Evolutionary conservation across 1,140 invertebrate genomes (phyloP), one percentile per base, ranked within the genome.

Genomic region (Sitophilus oryzae): DNA sequence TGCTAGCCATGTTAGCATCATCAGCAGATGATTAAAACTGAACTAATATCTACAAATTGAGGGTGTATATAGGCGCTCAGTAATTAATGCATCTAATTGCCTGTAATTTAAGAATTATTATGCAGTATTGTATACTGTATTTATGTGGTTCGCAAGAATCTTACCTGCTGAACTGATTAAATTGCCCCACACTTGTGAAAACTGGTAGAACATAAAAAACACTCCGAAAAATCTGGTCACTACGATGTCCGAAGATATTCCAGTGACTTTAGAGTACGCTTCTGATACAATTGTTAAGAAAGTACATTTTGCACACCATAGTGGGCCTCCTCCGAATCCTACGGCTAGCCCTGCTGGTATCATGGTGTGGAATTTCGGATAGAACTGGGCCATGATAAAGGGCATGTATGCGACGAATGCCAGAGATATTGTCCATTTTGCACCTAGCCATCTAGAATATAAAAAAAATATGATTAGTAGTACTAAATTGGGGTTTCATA

Each of bases 161-260:
- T 76, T 72, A 85, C 84, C 81, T 61, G 84, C 78, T 1, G 91
- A 96, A 23, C 92, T 93, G 38, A 96, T 88, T 0, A 95, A 76
- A 71, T 96, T 96, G 0, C 93, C 93, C 89, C 89, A 89, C 18
- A 93, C 87, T 71, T 92, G 89, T 0, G 91, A 87, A 75, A 89
- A 85, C 73, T 96, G 93, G 66, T 93, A 96, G 65, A 94, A 85
- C 83, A 93, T 88, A 76, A 93, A 94, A 74, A 95, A 95, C 1
- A 93, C 76, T 0, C 91, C 91, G 68, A 94, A 94, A 72, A 93
- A 93, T 59, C 86, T 74, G 2, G 88, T 85, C 20, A 93, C 85
- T 19, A 91, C 74, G 0, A 85, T 77, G 37, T 91, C 86, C 0
- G 79, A 73, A 2, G 76, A 66, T 2, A 85, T 73, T 1, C 82